Evolutionary conservation across 2,113 vertebrate genomes (phyloP).

Genomic region (Aphyosemion australe): DNA sequence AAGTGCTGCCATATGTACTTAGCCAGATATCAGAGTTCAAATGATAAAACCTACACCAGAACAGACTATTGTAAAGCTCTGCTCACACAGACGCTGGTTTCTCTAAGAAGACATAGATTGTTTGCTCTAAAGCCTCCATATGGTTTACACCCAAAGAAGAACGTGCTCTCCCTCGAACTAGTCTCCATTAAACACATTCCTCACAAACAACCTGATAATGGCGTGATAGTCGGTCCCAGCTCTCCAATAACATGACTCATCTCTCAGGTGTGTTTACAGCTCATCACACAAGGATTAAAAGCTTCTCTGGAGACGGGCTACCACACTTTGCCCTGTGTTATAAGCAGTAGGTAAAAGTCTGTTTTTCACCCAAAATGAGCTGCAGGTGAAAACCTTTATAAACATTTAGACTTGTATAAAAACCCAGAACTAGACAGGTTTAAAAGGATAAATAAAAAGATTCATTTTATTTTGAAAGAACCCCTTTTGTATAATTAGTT

Average conservation of each 20-base stretch:
- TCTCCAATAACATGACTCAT: slow-evolving; percentile 55
- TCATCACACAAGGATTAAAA: slow-evolving; percentile 24
- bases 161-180: slow-evolving; percentile 32
- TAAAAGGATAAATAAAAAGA: not conserved
- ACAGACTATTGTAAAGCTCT: not conserved
- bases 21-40: no score
- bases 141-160: slow-evolving; percentile 35
- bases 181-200: slow-evolving; percentile 69
- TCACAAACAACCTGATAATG: slow-evolving; percentile 52
- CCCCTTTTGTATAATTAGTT: no score
- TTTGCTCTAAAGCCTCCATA: slow-evolving; percentile 44
- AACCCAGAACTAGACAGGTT: slow-evolving; percentile 1
- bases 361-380: slow-evolving; percentile 28
- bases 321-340: slow-evolving; percentile 1
- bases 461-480: no score
- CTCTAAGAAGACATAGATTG: not conserved
- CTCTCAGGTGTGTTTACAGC: slow-evolving; percentile 64
- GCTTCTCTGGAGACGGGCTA: slow-evolving; percentile 9
- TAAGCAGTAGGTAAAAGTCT: slow-evolving; percentile 21
- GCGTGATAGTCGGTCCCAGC: slow-evolving; percentile 33
- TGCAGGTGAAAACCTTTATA: slow-evolving; percentile 37
- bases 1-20: no score
- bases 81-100: not conserved
- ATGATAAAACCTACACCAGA: not conserved
- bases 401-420: slow-evolving; percentile 30